phyloP scores from a whole-genome alignment of 2,888 invertebrate genomes.

The Taenaris catops region DNA sequence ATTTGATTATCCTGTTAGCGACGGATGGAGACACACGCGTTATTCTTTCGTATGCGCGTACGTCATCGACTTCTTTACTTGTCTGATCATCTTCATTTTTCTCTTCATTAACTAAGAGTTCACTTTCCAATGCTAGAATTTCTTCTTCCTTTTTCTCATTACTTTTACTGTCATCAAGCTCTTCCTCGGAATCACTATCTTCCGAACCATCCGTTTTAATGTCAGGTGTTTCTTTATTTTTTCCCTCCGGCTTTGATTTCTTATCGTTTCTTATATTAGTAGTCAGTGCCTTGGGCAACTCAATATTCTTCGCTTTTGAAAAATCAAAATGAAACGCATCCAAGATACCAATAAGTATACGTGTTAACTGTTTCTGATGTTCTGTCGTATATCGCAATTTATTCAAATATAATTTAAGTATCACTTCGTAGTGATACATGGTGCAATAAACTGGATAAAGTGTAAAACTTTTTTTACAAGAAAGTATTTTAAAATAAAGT shows the following conservation, averaged over 20 bases:
- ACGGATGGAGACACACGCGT: slow-evolving; percentile 83
- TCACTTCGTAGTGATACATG: slow-evolving; percentile 92
- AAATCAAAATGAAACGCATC: slow-evolving; percentile 97
- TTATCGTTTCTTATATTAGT: slow-evolving; percentile 35
- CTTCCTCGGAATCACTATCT: slow-evolving; percentile 19
- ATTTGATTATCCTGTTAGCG: slow-evolving; percentile 87
- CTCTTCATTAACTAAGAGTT: slow-evolving; percentile 59
- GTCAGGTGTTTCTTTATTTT: slow-evolving; percentile 25
- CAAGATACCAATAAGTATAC: slow-evolving; percentile 87
- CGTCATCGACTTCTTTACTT: slow-evolving; percentile 41
- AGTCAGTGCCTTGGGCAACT: slow-evolving; percentile 52
- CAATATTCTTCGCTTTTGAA: slow-evolving; percentile 73
- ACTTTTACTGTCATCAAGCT: slow-evolving; percentile 30
- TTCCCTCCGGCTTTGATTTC: slow-evolving; percentile 21
- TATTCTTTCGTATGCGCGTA: slow-evolving; percentile 61
- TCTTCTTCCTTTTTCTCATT: slow-evolving; percentile 28
- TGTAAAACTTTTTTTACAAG: no score
- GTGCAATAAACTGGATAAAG: no score
- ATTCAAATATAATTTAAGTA: slow-evolving; percentile 89
- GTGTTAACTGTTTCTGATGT: slow-evolving; percentile 91
- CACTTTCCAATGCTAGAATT: slow-evolving; percentile 45
- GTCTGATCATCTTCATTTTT: slow-evolving; percentile 47
- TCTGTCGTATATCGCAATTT: slow-evolving; percentile 86
- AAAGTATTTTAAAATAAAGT: no score
- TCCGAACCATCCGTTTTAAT: slow-evolving; percentile 24